Evolutionary conservation across 2,888 invertebrate genomes (phyloP).

Genomic region (Falcaria lacertinaria): DNA sequence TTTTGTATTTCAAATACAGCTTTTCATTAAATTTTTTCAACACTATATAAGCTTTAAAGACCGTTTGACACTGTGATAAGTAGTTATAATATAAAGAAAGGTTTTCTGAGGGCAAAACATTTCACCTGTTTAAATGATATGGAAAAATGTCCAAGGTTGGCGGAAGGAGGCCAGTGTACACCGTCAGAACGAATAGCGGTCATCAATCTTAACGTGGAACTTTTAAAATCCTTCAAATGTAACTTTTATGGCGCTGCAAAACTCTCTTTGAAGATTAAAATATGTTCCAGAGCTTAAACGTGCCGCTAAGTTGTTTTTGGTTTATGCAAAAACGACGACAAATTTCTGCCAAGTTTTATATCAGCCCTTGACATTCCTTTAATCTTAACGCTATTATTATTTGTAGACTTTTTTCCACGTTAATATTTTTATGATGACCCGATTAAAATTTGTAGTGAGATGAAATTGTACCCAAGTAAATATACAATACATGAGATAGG

Average conservation of each 20-base stretch:
- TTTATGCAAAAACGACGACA: not conserved
- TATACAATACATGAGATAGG: too few relatives aligned
- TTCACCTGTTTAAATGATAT: conserved; percentile 17
- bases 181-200: conserved; percentile 27
- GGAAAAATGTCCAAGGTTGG: conserved; percentile 28
- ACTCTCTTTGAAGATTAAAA: conserved; percentile 3
- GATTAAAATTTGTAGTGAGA: too few relatives aligned
- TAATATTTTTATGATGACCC: too few relatives aligned
- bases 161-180: conserved; percentile 27
- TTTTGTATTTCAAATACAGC: too few relatives aligned
- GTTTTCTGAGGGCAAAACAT: not conserved
- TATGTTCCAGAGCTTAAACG: not conserved
- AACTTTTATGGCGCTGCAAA: conserved; percentile 8
- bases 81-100: not conserved
- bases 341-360: not conserved
- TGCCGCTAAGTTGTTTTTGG: not conserved
- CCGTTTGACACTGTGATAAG: too few relatives aligned
- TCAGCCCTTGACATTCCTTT: not conserved
- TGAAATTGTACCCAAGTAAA: too few relatives aligned
- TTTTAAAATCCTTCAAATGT: conserved; percentile 28
- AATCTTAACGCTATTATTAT: not conserved
- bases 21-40: too few relatives aligned
- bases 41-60: too few relatives aligned
- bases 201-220: conserved; percentile 39
- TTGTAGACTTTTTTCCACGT: too few relatives aligned